Conservation (phyloP, 1,140 invertebrate genomes). For the Panagrolaimus sp. region DNA sequence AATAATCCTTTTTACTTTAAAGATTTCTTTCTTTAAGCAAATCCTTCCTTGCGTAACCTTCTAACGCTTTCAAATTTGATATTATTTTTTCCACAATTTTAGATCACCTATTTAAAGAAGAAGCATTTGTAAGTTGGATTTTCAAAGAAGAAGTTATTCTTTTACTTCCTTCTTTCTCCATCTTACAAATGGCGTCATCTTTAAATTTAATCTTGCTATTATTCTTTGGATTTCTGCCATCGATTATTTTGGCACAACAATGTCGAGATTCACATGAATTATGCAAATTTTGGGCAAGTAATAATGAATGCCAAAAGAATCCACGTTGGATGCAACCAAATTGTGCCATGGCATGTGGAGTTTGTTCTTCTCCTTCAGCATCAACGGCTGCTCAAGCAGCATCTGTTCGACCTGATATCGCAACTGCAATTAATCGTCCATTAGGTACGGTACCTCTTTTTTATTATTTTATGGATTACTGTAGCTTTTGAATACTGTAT, state of each 20-base stretch:
- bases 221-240: background rate
- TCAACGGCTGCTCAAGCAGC: background rate
- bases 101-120: too few relatives aligned
- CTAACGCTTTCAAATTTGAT: too few relatives aligned
- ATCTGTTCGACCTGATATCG: background rate
- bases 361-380: conserved; percentile 15
- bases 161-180: too few relatives aligned
- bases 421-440: background rate
- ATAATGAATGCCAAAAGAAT: conserved; percentile 33
- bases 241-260: background rate
- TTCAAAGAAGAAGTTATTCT: too few relatives aligned
- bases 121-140: too few relatives aligned
- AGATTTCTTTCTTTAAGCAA: too few relatives aligned
- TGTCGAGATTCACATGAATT: conserved; percentile 21
- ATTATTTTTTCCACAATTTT: too few relatives aligned
- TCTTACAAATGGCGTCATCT: too few relatives aligned
- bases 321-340: conserved; percentile 34
- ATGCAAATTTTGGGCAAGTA: conserved; percentile 32
- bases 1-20: too few relatives aligned
- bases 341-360: conserved; percentile 31
- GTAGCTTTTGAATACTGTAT: background rate
- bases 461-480: background rate
- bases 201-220: background rate
- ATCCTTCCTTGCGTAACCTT: too few relatives aligned
- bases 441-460: background rate